Percentiles rank a stretch among this genome's conserved stretches.
Evolutionary conservation across 2,113 vertebrate species (phyloP).

Genomic region (Plestiodon gilberti): DNA sequence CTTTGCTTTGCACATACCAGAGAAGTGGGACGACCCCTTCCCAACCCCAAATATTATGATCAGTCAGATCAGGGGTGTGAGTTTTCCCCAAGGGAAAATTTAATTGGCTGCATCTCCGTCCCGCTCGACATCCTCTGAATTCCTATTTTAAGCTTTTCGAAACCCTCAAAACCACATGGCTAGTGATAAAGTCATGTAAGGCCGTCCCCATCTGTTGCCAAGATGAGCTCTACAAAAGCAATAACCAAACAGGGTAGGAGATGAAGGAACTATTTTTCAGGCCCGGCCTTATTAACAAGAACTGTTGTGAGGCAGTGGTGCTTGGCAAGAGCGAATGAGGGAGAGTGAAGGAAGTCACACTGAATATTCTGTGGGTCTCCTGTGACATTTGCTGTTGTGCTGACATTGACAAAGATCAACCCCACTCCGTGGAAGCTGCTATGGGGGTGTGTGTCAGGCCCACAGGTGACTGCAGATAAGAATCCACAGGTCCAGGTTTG

Average conservation of each 20-base stretch:
- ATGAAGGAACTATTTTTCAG: background rate
- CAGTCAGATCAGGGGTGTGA: background rate
- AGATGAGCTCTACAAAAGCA: background rate
- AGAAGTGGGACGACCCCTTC: background rate
- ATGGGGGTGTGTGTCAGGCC: background rate
- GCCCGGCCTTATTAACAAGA: background rate
- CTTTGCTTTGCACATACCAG: background rate
- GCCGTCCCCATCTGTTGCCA: constrained; percentile 23
- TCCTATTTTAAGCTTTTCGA: constrained; percentile 4
- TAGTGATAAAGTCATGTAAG: constrained; percentile 2
- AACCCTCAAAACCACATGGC: constrained; percentile 10
- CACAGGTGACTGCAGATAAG: background rate
- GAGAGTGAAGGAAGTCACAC: background rate
- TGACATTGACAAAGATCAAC: background rate
- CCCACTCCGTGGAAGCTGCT: background rate
- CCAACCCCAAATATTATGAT: background rate
- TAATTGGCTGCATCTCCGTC: constrained; percentile 17
- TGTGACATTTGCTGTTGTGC: background rate
- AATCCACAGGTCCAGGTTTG: background rate
- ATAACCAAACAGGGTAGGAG: background rate
- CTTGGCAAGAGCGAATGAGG: background rate
- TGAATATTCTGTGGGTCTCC: background rate
- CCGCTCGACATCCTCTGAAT: background rate
- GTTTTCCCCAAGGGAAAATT: background rate
- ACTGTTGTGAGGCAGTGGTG: background rate